These are phyloP conservation scores for Ormyrus rosae DNA, from an alignment of 2,888 invertebrate species.

Conservation along the genomic window DNA sequence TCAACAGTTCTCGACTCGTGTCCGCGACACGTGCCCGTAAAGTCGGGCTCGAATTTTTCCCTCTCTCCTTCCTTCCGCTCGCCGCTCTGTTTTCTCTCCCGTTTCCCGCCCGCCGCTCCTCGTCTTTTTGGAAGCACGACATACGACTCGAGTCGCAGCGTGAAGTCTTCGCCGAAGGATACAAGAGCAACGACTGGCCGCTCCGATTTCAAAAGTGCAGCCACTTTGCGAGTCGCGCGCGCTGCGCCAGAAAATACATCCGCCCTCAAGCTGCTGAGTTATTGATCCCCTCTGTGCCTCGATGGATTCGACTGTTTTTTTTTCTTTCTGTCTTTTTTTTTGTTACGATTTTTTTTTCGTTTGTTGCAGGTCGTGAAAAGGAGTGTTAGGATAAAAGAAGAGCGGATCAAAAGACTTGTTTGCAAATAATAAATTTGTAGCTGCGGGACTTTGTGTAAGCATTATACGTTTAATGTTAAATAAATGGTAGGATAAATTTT, in stretches of 20 bases:
- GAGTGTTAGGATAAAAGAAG: no score
- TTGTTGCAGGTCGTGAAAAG: no score
- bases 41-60: no score
- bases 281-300: constrained; percentile 22
- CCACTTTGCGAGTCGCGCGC: constrained; percentile 1
- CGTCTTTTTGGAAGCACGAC: not conserved
- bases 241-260: not conserved
- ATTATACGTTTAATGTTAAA: no score
- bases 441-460: no score
- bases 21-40: not conserved
- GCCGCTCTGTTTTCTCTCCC: not conserved
- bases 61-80: not conserved
- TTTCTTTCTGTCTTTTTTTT: not conserved
- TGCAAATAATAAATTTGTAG: no score
- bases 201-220: constrained; percentile 31
- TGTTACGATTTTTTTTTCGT: not conserved
- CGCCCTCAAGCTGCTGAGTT: not conserved
- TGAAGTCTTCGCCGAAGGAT: constrained; percentile 33
- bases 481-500: no score
- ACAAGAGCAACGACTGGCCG: not conserved
- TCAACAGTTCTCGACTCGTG: not conserved
- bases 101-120: not conserved
- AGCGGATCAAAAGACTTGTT: no score
- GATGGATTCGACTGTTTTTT: not conserved
- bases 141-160: not conserved